Base-by-base conservation (phyloP, 2,888 invertebrate genomes). In the Amaurobius ferox region DNA sequence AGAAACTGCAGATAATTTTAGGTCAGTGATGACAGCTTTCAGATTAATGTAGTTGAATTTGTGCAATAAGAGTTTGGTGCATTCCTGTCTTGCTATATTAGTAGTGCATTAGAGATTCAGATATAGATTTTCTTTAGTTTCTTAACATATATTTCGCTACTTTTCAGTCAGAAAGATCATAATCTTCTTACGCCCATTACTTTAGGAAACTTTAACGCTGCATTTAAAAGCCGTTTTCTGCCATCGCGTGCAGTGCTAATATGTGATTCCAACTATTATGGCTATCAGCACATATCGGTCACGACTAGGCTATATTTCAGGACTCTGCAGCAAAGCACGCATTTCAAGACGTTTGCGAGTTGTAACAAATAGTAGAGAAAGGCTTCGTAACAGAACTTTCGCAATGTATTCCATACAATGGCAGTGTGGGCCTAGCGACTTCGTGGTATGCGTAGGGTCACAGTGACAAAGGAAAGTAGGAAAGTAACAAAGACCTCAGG, bases 311-410 rank as follows among this genome's bases (percentile, higher is more conserved):
- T 79, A 72, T 79, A 66, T 73, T 48, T 79, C 39, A 66, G 32
- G n/a, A n/a, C 29, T 32, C 7, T 30, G 64, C 19, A 19, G 66
- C n/a, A n/a, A n/a, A n/a, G n/a, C 30, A 66, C n/a, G 29, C 30
- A 30, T 35, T 32, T 28, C 64, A 13, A 62, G 64, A 29, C 11
- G 6, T 44, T 16, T 7, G 23, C 23, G 13, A 19, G 3, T 23
- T 23, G 23, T 40, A 30, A 61, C 29, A 68, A 66, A 78, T 70
- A 79, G 19, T n/a, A 16, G 1, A n/a, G 35, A 68, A 68, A 29
- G n/a, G 35, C 76, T 70, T 71, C 81, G 81, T 83, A 76, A 83
- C 81, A 30, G 29, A 28, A 13, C 48, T 76, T 83, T 83, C 64
- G 44, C 64, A 35, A 32, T 7, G 61, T 30, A 83, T 76, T 71